These are phyloP conservation scores for Passer domesticus DNA, from an alignment of 2,113 vertebrate species.

Conservation along the genomic window DNA sequence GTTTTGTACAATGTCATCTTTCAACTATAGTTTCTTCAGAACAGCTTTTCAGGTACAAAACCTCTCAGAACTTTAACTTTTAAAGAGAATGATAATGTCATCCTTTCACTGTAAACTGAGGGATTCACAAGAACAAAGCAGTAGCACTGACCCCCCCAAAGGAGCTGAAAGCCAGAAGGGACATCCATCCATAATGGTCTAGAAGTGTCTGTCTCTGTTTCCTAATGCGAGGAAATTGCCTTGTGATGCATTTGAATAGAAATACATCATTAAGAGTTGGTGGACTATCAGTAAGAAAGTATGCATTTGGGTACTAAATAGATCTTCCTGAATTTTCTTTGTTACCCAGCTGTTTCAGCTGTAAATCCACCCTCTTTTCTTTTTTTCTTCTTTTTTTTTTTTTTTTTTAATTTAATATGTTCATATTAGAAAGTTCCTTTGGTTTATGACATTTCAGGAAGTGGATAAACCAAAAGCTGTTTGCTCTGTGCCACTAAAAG, in stretches of 20 bases:
- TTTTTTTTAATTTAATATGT: neutral
- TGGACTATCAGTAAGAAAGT: neutral
- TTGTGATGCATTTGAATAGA: constrained; percentile 14
- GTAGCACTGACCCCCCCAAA: neutral
- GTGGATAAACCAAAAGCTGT: neutral
- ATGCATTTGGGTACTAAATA: neutral
- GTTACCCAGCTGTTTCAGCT: neutral
- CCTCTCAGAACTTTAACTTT: neutral
- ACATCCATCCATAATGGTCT: neutral
- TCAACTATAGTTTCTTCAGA: neutral
- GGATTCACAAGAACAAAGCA: constrained; percentile 4
- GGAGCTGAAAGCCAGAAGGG: neutral
- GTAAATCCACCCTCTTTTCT: neutral
- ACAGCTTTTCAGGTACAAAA: neutral
- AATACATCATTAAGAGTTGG: neutral
- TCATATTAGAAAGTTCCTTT: neutral
- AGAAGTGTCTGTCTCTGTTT: neutral
- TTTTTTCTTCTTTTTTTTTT: too few species aligned
- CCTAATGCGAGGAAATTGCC: constrained; percentile 10
- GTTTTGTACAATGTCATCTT: neutral
- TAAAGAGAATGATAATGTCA: neutral
- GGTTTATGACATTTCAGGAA: neutral
- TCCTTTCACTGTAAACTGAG: neutral
- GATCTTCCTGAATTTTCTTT: neutral
- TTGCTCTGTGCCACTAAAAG: neutral